Base-by-base conservation (phyloP, 2,888 invertebrate species). In the Catocala nupta region DNA sequence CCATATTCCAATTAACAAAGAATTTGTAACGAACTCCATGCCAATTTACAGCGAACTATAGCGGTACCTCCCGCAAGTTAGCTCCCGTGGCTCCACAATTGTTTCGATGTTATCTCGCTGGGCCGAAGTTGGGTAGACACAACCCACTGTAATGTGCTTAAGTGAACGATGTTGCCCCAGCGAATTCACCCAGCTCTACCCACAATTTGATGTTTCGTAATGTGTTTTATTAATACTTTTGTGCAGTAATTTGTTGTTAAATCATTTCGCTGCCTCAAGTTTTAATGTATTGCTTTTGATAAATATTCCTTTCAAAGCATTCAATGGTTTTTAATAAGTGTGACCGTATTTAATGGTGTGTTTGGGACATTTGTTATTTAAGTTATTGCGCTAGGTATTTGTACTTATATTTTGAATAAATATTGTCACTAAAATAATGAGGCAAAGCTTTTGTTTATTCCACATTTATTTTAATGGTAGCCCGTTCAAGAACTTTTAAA, bases 131-230 rank as follows among this genome's bases (percentile, higher is more conserved):
- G 80, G 80, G 73, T 81, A 81, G 83, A 82, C 83, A 81, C 77
- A 83, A 81, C 80, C 81, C 81, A 78, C 77, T 74, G 86, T 93
- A 92, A 93, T 92, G 89, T 88, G 91, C 87, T 88, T 93, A 93
- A 93, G 90, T 93, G 93, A 93, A 87, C 87, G 93, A 93, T 93
- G 93, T 90, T 86, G 80, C 93, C 92, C 93, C 74, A 73, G 93
- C 73, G 93, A 82, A 90, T 92, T 90, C 86, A 84, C 83, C 81
- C 83, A 85, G 85, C 86, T 89, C 78, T 81, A 82, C 81, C 81
- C 81, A 81, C 83, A 85, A 85, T 88, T 87, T 85, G 81, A 87
- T 88, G 84, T 80, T 85, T 75, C 79, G 78, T 80, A 76, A 75
- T 73, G 80, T 80, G 81, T 78, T 81, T 73, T 80, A 70, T 75